Percentiles rank a stretch among this genome's conserved stretches.
Conservation (phyloP, 2,888 invertebrate species). For the Argyresthia goedartella region DNA sequence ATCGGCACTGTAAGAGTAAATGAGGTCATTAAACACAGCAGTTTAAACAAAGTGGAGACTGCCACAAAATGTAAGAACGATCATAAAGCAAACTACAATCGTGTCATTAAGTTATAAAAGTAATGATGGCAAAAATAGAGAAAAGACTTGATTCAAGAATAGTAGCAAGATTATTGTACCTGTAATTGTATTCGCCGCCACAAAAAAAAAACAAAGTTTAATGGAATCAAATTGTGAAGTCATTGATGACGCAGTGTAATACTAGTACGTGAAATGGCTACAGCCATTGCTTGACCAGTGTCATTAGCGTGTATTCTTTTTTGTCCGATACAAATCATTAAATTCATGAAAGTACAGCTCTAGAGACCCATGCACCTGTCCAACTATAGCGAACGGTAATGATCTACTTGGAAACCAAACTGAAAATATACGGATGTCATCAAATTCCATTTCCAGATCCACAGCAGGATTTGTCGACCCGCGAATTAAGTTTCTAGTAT, state of each 20-base stretch:
- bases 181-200: constrained; percentile 41
- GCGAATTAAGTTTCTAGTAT: no score
- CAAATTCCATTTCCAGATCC: no score
- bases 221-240: constrained; percentile 44
- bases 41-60: constrained; percentile 7
- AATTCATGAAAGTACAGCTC: no score
- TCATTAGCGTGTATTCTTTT: no score
- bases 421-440: no score
- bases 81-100: constrained; percentile 17
- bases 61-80: constrained; percentile 9
- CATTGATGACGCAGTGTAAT: neutral
- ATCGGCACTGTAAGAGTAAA: neutral
- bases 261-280: no score
- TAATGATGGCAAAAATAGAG: constrained; percentile 23
- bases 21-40: neutral
- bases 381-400: no score
- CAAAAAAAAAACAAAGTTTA: constrained; percentile 39
- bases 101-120: constrained; percentile 39
- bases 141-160: constrained; percentile 33
- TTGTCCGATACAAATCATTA: no score
- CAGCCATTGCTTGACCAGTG: no score
- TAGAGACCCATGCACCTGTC: no score
- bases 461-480: no score
- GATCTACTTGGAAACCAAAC: no score
- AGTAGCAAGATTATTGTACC: constrained; percentile 26